A percentile compares a stretch with the other conserved stretches of the same genome.
These are phyloP conservation scores for Alcedo quadribrachys DNA, from an alignment of 2,797 vertebrate species.

Conservation along the genomic window DNA sequence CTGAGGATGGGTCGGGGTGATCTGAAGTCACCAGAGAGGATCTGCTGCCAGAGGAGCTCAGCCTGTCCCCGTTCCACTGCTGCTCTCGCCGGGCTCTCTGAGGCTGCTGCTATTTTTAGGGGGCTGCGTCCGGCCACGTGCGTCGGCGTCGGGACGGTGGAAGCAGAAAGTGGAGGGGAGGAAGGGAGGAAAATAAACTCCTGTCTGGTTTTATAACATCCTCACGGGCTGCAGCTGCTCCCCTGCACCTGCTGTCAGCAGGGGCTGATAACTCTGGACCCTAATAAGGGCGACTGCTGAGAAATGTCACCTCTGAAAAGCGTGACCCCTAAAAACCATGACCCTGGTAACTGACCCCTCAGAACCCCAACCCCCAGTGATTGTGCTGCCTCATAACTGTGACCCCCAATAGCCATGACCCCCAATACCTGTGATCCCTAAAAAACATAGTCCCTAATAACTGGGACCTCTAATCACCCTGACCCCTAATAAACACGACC, in stretches of 20 bases:
- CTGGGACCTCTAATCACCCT: background rate
- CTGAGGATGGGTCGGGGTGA: accelerated
- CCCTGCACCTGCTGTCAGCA: background rate
- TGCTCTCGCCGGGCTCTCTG: accelerated
- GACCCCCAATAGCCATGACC: too few relatives aligned
- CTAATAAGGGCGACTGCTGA: background rate
- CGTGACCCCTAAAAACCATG: too few relatives aligned
- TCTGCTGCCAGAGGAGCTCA: background rate
- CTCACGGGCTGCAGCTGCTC: accelerated
- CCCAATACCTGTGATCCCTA: too few relatives aligned
- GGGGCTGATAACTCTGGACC: background rate
- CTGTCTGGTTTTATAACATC: background rate
- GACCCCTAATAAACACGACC: background rate
- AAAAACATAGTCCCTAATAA: background rate
- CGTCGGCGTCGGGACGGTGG: accelerated
- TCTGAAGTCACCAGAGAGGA: accelerated
- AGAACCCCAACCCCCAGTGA: background rate
- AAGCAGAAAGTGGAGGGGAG: background rate
- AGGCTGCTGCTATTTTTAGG: background rate
- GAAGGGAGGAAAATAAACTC: background rate
- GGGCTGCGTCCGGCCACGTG: too few relatives aligned
- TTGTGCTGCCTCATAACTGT: background rate
- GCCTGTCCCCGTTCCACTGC: background rate
- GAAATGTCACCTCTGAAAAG: background rate
- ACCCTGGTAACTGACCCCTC: background rate